Base-by-base conservation (phyloP, 2,113 vertebrate species). In the Nerophis lumbriciformis region DNA sequence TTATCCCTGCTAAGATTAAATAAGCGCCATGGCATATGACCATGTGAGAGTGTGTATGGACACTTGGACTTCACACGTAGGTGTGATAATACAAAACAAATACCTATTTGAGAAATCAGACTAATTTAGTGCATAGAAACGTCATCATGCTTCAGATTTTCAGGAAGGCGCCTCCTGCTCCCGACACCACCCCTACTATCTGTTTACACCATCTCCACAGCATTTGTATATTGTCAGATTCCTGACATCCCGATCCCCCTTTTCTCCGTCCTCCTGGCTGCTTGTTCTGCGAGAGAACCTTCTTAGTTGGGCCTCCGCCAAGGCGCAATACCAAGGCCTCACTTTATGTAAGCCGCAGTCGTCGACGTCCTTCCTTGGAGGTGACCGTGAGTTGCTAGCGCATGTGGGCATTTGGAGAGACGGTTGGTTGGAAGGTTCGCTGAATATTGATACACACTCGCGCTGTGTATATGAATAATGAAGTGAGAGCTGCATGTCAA, bases 291-390 rank as follows among this genome's bases (percentile, higher is more conserved):
- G 11, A 76, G 53, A 5, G 21, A 68, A 70, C 74, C 42, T 16
- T 63, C 16, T 68, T 56, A 53, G 35, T 38, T 75, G 75, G 68
- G 58, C 6, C 4, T 35, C 19, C 50, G 59, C 69, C 60, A 69
- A 72, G 56, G 53, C 48, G 48, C 21, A 21, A 54, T 57, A 52
- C 9, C 4, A 48, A 55, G 63, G 38, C 63, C 59, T 63, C 45
- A 58, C 9, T 69, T 70, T 50, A 68, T 67, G 75, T 71, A 76
- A 82, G 75, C 69, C 12, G 60, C 11, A 5, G 10, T 45, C 11
- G 42, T 80, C 69, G 68, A 83, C 69, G 45, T 81, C 74, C 87
- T 87, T 83, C 85, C 68, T 61, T 5, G 4, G 42, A 11, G 42
- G 55, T 67, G 72, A 79, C 72, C 66, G 61, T 66, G 65, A 60